Evolutionary conservation across 2,113 vertebrate species (phyloP), one percentile per base, ranked within the genome.

Genomic region (Kobus ellipsiprymnus): DNA sequence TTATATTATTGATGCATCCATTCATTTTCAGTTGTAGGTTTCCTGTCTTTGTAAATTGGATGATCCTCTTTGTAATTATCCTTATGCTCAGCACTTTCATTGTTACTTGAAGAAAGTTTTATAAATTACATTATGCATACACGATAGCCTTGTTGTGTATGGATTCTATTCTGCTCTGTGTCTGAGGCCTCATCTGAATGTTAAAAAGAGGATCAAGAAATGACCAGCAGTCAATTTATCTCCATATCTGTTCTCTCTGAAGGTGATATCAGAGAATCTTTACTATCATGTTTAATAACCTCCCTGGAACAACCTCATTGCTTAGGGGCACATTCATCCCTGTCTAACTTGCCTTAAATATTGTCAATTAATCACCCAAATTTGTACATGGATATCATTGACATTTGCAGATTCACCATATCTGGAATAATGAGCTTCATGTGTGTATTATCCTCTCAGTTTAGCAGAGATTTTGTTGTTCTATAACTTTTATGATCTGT

Each of bases 31-130:
- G 36, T 52, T 77, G n/a, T 84, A 94, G 64, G 52, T 21, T 97
- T 89, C n/a, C 54, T 92, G 90, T 94, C 52, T 95, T 90, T 96
- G 82, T 95, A 97, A 97, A 96, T 95, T 82, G 88, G 48, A 85
- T 82, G 90, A 90, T 92, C 77, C 40, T 78, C 21, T 13, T 90
- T 94, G 8, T 88, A 94, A 98, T 96, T 98, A 89, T 3, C 80
- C 84, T 62, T 87, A 90, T 96, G 78, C 80, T 67, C n/a, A 92
- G 54, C 19, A 52, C 30, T 84, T 94, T 81, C 87, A 48, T 14
- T 95, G 78, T 94, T 86, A 74, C 29, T 52, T 93, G 46, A 95
- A 94, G 54, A 33, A 95, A 91, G 23, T 91, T 96, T 71, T 90
- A 80, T 90, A 78, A 92, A 57, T 94, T 48, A 57, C 55, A 55